Evolutionary conservation across 2,888 invertebrate genomes (phyloP), one percentile per base, ranked within the genome.

Genomic region (Didymodactylos carnosus): DNA sequence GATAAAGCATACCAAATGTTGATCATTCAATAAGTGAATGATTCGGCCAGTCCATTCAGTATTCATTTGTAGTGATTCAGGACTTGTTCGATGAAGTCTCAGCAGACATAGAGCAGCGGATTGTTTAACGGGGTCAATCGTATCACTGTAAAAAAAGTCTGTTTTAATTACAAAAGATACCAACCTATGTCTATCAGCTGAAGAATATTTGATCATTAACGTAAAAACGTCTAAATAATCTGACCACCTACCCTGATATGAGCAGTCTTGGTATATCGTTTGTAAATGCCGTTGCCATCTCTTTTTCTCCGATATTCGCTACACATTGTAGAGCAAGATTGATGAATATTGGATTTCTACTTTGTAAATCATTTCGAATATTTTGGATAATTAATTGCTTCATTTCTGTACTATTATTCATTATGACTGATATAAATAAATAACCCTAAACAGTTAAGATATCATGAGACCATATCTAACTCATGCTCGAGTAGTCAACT

Each of bases 201-300:
- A 81, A 70, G 82, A 80, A 53, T 43, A 72, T 27, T 75, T 41
- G 75, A 71, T 51, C 11, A 29, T 14, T 2, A 29, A 11, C 7
- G 4, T 29, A 35, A 19, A 16, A 19, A 29, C 4, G 25, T 69
- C 39, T 11, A 69, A n/a, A n/a, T n/a, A 23, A 10, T 16, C n/a
- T 16, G n/a, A 53, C 10, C 71, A 81, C 85, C 82, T 85, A 90
- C 90, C 94, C 97, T 76, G 97, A 97, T 46, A 99, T 95, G 77
- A 99, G 88, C 73, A 99, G 87, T 84, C 94, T 95, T 76, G 98
- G 98, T 83, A 99, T 94, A 84, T 98, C 98, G 79, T 90, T 91
- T 73, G 93, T 92, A 85, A 98, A 95, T 69, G 94, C 94, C 84
- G 98, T 97, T n/a, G 95, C 97, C 98, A 99, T 99, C 83, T 99